phyloP scores from a whole-genome alignment of 2,113 vertebrate genomes.

The Furnarius figulus region DNA sequence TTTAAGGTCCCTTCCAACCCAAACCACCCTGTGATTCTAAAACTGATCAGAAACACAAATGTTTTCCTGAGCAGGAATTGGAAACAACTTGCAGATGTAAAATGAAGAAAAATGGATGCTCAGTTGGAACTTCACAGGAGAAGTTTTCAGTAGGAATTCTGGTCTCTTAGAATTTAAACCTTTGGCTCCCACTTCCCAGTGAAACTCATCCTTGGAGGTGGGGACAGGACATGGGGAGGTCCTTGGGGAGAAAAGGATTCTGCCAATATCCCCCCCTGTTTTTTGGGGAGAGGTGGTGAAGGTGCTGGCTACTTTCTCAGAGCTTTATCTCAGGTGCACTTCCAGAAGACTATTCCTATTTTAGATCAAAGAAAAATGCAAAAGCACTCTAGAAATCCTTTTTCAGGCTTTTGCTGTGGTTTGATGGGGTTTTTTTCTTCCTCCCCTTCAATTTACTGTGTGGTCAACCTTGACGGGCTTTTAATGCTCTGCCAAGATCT shows the following conservation, averaged over 20 bases:
- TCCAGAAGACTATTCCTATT: not conserved
- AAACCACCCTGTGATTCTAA: not conserved
- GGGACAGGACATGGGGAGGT: not conserved
- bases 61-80: not conserved
- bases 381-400: not conserved
- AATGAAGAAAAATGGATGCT: not conserved
- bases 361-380: not conserved
- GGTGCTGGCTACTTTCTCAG: not conserved
- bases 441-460: not conserved
- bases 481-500: slow-evolving; percentile 28
- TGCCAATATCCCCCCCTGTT: not conserved
- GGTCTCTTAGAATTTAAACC: not conserved
- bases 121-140: not conserved
- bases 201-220: fast-evolving
- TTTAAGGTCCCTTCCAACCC: not conserved
- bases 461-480: slow-evolving; percentile 24
- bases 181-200: not conserved
- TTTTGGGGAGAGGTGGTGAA: not conserved
- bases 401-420: not conserved
- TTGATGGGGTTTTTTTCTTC: not conserved
- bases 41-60: not conserved
- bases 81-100: not conserved
- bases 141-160: not conserved
- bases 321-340: not conserved
- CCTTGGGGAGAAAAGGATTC: not conserved